phyloP scores from a whole-genome alignment of 2,888 invertebrate species.

The Acanthopleura granulata region DNA sequence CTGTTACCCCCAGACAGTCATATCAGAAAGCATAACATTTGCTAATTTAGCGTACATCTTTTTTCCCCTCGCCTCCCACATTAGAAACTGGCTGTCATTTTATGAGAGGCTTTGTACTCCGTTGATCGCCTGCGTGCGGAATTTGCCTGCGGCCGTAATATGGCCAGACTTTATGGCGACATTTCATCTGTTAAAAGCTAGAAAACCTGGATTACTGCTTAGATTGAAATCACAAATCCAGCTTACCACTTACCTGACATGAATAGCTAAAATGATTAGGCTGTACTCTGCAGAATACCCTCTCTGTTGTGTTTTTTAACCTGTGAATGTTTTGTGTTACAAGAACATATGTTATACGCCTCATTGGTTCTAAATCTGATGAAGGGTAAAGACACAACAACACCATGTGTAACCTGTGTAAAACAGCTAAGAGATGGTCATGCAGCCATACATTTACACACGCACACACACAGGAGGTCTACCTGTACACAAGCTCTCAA shows the following conservation, averaged over 20 bases:
- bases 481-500: no score
- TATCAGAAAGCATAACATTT: no score
- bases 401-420: no score
- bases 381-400: no score
- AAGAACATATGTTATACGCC: not conserved
- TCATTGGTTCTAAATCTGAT: not conserved
- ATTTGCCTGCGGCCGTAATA: not conserved
- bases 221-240: not conserved
- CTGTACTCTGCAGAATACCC: not conserved
- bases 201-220: not conserved
- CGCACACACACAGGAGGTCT: no score
- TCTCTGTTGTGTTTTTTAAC: no score
- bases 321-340: not conserved
- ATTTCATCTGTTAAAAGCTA: slow-evolving; percentile 1
- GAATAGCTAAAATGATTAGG: slow-evolving; percentile 1
- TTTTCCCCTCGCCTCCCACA: no score
- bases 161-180: not conserved
- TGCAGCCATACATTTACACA: no score
- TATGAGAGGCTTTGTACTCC: not conserved
- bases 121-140: not conserved
- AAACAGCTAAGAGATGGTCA: no score
- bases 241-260: not conserved
- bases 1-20: no score
- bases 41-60: no score
- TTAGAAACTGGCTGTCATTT: not conserved